Conservation (phyloP, 2,888 invertebrate species). For the Drosophila ezoana region DNA sequence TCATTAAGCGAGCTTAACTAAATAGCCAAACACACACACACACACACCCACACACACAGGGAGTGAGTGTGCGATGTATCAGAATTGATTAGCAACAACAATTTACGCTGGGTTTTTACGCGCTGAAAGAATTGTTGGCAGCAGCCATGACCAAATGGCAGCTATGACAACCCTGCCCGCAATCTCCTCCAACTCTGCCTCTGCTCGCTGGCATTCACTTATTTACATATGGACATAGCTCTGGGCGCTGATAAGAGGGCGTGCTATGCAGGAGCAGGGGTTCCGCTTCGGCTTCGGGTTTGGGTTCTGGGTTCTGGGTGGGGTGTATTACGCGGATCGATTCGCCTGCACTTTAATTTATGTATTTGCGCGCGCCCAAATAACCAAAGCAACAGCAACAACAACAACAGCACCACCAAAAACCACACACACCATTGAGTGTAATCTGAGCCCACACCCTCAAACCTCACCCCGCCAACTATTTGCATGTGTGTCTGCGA, state of each 20-base stretch:
- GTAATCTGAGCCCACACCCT: constrained; percentile 42
- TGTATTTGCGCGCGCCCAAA: constrained; percentile 61
- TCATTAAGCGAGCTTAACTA: constrained; percentile 52
- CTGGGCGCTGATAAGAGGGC: constrained; percentile 43
- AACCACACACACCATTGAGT: constrained; percentile 24
- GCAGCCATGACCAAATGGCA: constrained; percentile 53
- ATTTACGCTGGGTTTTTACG: constrained; percentile 34
- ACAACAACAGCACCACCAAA: constrained; percentile 27
- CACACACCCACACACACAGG: constrained; percentile 12
- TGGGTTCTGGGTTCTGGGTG: neutral
- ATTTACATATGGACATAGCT: constrained; percentile 55
- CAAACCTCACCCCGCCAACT: constrained; percentile 9
- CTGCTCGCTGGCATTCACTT: constrained; percentile 27
- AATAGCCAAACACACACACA: constrained; percentile 41
- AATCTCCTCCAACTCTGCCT: neutral
- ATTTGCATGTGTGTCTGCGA: constrained; percentile 55
- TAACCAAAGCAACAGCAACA: constrained; percentile 25
- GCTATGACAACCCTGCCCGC: constrained; percentile 49
- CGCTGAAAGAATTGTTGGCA: constrained; percentile 24
- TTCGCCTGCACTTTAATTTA: constrained; percentile 74
- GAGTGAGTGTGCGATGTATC: constrained; percentile 30
- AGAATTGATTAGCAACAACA: constrained; percentile 59
- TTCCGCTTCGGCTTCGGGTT: neutral
- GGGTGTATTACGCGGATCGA: constrained; percentile 37
- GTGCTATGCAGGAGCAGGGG: constrained; percentile 3